A percentile compares a stretch with the other conserved stretches of the same genome.
These are phyloP conservation scores for Glaucomys volans DNA, from an alignment of 2,113 vertebrate genomes.

Conservation along the genomic window DNA sequence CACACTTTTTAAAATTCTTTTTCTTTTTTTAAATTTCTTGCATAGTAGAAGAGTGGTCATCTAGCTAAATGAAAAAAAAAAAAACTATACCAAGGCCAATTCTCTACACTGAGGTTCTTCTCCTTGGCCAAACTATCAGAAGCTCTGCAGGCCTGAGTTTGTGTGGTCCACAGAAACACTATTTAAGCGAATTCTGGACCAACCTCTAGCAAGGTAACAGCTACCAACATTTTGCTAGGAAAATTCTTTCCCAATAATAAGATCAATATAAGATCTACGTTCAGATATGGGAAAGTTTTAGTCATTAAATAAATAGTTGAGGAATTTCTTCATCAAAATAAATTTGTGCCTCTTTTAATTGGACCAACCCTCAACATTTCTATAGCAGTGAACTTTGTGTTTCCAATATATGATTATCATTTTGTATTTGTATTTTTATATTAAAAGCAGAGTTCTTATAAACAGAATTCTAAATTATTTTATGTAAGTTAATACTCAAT, in stretches of 20 bases:
- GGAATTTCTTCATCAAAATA: neutral
- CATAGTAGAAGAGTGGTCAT: neutral
- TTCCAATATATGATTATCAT: neutral
- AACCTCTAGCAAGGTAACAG: neutral
- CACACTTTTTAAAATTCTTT: neutral
- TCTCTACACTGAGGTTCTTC: neutral
- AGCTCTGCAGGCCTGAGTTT: neutral
- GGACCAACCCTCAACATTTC: neutral
- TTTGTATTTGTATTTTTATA: neutral
- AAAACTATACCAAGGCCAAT: neutral
- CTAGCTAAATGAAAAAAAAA: neutral
- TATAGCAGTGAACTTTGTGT: neutral
- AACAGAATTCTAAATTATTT: neutral
- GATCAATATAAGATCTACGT: neutral
- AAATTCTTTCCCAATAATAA: neutral
- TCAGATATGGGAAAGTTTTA: neutral
- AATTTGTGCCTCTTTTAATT: conserved; percentile 22
- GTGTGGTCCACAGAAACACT: neutral
- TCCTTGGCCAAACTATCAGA: neutral
- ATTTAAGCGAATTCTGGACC: neutral
- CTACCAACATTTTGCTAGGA: neutral
- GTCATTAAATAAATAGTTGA: neutral
- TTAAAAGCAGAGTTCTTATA: conserved; percentile 28
- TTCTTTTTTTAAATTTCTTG: neutral
- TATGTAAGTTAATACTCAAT: neutral